Evolutionary conservation across 2,113 vertebrate genomes (phyloP).

Genomic region (Ammospiza nelsoni): DNA sequence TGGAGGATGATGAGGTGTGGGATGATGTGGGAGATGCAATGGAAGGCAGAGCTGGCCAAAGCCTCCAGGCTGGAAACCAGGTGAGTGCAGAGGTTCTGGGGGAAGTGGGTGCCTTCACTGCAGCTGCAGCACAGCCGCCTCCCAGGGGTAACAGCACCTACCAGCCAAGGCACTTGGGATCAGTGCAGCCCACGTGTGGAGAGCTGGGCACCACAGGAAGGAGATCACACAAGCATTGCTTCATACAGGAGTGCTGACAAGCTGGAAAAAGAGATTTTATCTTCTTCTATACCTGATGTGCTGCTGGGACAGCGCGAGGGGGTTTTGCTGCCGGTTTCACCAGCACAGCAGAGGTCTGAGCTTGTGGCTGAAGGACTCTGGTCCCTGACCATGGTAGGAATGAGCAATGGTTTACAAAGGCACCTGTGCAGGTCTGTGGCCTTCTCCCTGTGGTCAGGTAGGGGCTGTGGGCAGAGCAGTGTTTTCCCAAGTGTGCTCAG

Average conservation of each 20-base stretch:
- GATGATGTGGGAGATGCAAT: background rate
- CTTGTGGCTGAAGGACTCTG: background rate
- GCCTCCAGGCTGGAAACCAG: slow-evolving; percentile 5
- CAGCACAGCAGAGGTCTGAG: background rate
- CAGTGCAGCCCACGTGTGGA: background rate
- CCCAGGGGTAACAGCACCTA: background rate
- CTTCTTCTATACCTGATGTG: background rate
- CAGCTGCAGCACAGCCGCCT: background rate
- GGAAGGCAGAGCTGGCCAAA: background rate
- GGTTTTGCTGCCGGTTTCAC: background rate
- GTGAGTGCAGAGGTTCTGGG: background rate
- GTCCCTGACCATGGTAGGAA: background rate
- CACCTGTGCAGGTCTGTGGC: background rate
- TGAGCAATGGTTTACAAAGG: background rate
- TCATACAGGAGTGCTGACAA: background rate
- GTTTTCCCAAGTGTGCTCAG: background rate
- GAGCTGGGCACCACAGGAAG: background rate
- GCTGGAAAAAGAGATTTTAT: background rate
- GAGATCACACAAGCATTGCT: background rate
- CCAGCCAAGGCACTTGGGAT: background rate
- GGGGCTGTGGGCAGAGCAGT: background rate
- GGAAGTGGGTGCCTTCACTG: background rate
- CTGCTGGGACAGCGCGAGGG: background rate
- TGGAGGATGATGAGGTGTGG: background rate
- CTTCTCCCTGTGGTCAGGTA: accelerated